Evolutionary conservation across 2,888 invertebrate genomes (phyloP).

Genomic region (Cerastoderma edule): DNA sequence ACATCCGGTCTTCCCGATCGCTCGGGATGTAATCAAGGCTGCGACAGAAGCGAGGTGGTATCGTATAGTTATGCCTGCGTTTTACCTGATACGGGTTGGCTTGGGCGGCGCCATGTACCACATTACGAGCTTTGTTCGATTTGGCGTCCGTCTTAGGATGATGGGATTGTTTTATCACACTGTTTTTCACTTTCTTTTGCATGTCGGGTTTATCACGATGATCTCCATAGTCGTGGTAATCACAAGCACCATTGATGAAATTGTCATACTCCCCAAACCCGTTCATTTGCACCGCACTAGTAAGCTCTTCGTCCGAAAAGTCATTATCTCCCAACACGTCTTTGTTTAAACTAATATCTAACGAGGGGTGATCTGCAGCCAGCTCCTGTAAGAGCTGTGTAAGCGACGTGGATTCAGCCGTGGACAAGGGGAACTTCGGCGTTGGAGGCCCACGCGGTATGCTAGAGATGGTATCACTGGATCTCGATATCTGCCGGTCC

Average conservation of each 20-base stretch:
- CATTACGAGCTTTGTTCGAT: background rate
- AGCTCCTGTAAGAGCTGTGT: conserved; percentile 77
- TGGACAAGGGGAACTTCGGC: conserved; percentile 75
- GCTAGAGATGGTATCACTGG: conserved; percentile 76
- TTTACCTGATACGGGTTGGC: conserved; percentile 78
- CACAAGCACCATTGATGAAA: conserved; percentile 47
- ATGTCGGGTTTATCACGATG: conserved; percentile 13
- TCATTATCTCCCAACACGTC: conserved; percentile 49
- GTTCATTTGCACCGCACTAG: conserved; percentile 27
- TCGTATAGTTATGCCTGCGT: conserved; percentile 71
- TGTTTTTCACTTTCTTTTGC: conserved; percentile 21
- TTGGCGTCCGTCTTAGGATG: conserved; percentile 21
- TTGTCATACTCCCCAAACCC: conserved; percentile 46
- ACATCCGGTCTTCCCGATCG: conserved; percentile 77
- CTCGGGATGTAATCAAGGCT: conserved; percentile 82
- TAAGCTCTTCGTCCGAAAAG: conserved; percentile 49
- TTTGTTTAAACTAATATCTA: conserved; percentile 50
- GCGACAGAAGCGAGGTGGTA: conserved; percentile 79
- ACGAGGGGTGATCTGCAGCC: conserved; percentile 62
- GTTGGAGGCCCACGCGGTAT: conserved; percentile 75
- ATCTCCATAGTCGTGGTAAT: conserved; percentile 22
- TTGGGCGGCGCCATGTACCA: conserved; percentile 30
- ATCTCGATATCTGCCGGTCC: conserved; percentile 71
- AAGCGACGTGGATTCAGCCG: conserved; percentile 70
- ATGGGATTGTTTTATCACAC: background rate